Percentiles rank a stretch among this genome's conserved stretches.
phyloP scores from a whole-genome alignment of 2,888 invertebrate genomes.

The Pristionchus maxplancki region DNA sequence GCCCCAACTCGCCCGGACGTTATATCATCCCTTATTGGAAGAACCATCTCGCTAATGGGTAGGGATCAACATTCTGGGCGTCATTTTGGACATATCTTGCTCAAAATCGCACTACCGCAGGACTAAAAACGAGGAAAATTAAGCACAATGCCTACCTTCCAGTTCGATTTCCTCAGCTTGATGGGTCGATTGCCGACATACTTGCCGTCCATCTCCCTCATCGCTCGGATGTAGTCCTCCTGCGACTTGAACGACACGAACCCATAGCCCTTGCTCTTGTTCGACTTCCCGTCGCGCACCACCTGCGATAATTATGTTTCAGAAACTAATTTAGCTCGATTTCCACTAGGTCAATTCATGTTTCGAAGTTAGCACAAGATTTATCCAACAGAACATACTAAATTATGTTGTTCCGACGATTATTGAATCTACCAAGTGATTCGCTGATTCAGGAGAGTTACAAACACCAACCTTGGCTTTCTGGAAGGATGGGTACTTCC shows the following conservation, averaged over 20 bases:
- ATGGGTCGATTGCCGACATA: constrained; percentile 99
- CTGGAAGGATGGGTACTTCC: constrained; percentile 88
- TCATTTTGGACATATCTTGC: background rate
- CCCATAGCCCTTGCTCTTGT: constrained; percentile 98
- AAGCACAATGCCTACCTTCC: constrained; percentile 84
- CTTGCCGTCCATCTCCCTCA: constrained; percentile 99
- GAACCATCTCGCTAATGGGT: too few relatives aligned
- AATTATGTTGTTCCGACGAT: background rate
- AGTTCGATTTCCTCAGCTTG: constrained; percentile 95
- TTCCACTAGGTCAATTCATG: too few relatives aligned
- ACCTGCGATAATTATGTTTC: constrained; percentile 80
- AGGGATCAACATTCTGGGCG: background rate
- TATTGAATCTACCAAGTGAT: too few relatives aligned
- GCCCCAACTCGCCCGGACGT: background rate
- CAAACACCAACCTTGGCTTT: constrained; percentile 84
- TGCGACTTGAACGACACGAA: constrained; percentile 96
- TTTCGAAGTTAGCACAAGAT: background rate
- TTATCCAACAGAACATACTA: background rate
- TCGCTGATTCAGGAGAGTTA: too few relatives aligned
- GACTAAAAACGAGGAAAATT: background rate
- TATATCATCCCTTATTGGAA: background rate
- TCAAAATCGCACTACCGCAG: background rate
- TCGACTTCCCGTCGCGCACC: constrained; percentile 94
- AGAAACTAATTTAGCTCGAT: too few relatives aligned
- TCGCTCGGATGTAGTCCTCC: constrained; percentile 96